These are phyloP conservation scores for Geophilus truncorum DNA, from an alignment of 2,888 invertebrate species.

Conservation along the genomic window DNA sequence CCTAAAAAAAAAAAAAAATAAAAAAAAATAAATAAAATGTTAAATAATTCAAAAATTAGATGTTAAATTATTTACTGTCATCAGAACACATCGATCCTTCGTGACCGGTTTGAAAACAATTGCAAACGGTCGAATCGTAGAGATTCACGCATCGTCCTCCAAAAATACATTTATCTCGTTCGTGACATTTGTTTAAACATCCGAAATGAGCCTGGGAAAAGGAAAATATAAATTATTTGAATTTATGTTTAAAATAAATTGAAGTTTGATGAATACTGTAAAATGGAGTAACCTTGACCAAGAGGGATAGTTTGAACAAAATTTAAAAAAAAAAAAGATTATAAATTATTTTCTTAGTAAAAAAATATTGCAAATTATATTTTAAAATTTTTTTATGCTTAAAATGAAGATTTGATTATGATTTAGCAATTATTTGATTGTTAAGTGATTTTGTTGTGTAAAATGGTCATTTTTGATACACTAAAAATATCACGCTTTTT, in stretches of 20 bases:
- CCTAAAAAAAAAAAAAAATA: conserved; percentile 54
- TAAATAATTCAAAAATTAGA: too few relatives aligned
- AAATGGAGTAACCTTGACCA: too few relatives aligned
- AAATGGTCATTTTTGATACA: too few relatives aligned
- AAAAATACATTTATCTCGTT: conserved; percentile 78
- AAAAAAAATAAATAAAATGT: neutral
- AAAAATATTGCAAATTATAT: neutral
- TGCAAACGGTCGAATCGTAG: conserved; percentile 81
- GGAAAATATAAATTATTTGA: neutral
- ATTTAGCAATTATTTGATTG: too few relatives aligned
- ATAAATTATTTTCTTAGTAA: neutral
- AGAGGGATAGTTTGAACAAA: too few relatives aligned
- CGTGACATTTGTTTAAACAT: conserved; percentile 40
- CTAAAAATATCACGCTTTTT: too few relatives aligned
- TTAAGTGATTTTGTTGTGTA: too few relatives aligned
- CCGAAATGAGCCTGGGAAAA: conserved; percentile 25
- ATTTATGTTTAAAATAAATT: too few relatives aligned
- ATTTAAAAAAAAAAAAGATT: too few relatives aligned
- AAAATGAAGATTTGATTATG: too few relatives aligned
- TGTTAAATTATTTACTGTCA: conserved; percentile 62
- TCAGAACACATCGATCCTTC: conserved; percentile 89
- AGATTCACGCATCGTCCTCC: conserved; percentile 87
- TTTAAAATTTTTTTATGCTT: too few relatives aligned
- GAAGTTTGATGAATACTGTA: too few relatives aligned
- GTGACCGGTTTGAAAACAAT: conserved; percentile 86